phyloP scores from a whole-genome alignment of 1,140 invertebrate species.

The Chelonus insularis region DNA sequence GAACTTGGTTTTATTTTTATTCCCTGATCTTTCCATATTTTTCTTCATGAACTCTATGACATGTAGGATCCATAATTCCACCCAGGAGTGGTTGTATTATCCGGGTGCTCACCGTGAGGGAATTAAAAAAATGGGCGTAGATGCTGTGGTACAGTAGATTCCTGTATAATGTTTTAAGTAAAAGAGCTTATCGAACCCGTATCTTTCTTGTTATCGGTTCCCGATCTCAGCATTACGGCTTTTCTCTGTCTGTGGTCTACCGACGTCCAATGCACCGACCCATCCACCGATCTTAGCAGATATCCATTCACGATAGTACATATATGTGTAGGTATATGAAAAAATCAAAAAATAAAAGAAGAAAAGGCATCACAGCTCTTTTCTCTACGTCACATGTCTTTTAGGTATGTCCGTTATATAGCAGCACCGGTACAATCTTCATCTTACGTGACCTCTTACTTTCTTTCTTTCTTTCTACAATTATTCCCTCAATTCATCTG shows the following conservation, averaged over 20 bases:
- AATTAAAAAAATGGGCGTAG: background rate
- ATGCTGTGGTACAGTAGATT: background rate
- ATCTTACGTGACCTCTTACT: no score
- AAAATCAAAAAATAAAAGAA: background rate
- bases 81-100: background rate
- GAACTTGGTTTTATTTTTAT: background rate
- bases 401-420: slow-evolving; percentile 17
- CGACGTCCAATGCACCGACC: slow-evolving; percentile 25
- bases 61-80: background rate
- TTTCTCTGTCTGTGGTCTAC: slow-evolving; percentile 44
- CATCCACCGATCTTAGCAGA: slow-evolving; percentile 31
- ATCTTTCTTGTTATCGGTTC: slow-evolving; percentile 40
- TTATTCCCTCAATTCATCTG: no score
- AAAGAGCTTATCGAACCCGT: slow-evolving; percentile 47
- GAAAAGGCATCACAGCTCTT: background rate
- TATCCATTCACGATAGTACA: slow-evolving; percentile 39
- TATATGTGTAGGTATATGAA: slow-evolving; percentile 25
- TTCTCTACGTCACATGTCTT: slow-evolving; percentile 29
- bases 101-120: background rate
- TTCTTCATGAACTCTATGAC: background rate
- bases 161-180: slow-evolving; percentile 42
- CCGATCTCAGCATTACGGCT: slow-evolving; percentile 45
- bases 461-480: no score
- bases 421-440: no score
- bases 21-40: background rate